Evolutionary conservation across 2,888 invertebrate genomes (phyloP), one percentile per base, ranked within the genome.

Genomic region (Limnephilus rhombicus): DNA sequence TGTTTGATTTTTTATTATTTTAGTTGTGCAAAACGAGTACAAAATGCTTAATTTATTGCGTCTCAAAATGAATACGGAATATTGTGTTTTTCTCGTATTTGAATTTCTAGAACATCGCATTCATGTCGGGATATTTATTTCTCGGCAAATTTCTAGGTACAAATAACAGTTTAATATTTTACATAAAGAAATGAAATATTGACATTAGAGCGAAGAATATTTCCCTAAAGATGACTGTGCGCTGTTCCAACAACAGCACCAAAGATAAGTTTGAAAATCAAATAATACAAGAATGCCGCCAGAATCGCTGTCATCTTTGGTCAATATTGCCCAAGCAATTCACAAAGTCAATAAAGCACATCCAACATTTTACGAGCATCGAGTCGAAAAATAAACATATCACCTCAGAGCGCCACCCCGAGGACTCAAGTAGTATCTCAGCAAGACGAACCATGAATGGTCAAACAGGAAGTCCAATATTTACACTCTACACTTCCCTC

Each of bases 391-490:
- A 87, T 87, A 91, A 91, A 93, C 68, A 92, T 89, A 88, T 81
- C 93, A 87, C 82, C 86, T 88, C 83, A 18, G 89, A 89, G 91
- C 91, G 92, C 92, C 92, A 92, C 90, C 92, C 92, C 86, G 85
- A 83, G 90, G 82, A 31, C 80, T 81, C 24, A 34, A 24, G 85
- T n/a, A 34, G 45, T 45, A 45, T 29, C 81, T 68, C 68, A 68
- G 18, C 68, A n/a, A 31, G 41, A 34, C 31, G 9, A 80, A 24
- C 12, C 41, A 87, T 85, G 90, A 91, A 88, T 85, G 91, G 90
- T 80, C 92, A 88, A 92, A 93, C 93, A 92, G 93, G 93, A 93
- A 92, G 91, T 92, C 80, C 85, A 91, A 89, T 93, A 91, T 93
- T 93, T 93, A 91, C 91, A 29, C 34, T 85, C 82, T 49, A 90